phyloP scores from a whole-genome alignment of 2,888 invertebrate species.

The Calliopum simillimum region DNA sequence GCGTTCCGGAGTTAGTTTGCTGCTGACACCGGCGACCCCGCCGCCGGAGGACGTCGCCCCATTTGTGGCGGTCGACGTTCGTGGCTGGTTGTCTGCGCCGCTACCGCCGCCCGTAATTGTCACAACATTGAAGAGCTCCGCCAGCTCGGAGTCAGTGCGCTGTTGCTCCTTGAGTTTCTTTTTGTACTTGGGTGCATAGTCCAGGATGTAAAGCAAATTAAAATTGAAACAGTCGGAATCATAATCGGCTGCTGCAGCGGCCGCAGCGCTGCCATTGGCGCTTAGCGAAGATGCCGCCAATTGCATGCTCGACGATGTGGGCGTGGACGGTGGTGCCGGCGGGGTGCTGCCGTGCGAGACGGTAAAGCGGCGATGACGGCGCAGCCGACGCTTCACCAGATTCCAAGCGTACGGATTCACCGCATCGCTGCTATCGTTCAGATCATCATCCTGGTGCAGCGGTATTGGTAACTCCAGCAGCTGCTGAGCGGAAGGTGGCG shows the following conservation, averaged over 20 bases:
- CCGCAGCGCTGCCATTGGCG: conserved; percentile 36
- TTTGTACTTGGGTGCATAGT: conserved; percentile 53
- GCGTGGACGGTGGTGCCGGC: conserved; percentile 62
- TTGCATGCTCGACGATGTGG: conserved; percentile 58
- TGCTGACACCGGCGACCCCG: conserved; percentile 36
- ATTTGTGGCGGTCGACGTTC: conserved; percentile 36
- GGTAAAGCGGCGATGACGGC: conserved; percentile 58
- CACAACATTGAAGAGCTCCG: conserved; percentile 61
- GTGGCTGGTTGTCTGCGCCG: conserved; percentile 40
- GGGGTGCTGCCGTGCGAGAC: conserved; percentile 58
- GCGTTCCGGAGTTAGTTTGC: conserved; percentile 51
- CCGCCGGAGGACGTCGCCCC: conserved; percentile 39
- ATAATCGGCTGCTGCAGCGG: conserved; percentile 43
- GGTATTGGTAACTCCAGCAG: conserved; percentile 42
- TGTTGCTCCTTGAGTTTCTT: conserved; percentile 57
- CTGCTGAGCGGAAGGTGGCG: conserved; percentile 44
- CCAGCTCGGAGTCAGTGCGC: conserved; percentile 60
- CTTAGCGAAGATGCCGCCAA: conserved; percentile 46
- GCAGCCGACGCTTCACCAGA: conserved; percentile 46
- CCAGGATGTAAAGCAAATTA: conserved; percentile 49
- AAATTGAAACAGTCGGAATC: conserved; percentile 43
- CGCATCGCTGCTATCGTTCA: conserved; percentile 25
- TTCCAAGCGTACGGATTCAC: conserved; percentile 42
- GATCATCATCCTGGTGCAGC: conserved; percentile 43
- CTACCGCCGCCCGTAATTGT: conserved; percentile 53